Base-by-base conservation (phyloP, 2,888 invertebrate species). In the Reticulitermes lucifugus region DNA sequence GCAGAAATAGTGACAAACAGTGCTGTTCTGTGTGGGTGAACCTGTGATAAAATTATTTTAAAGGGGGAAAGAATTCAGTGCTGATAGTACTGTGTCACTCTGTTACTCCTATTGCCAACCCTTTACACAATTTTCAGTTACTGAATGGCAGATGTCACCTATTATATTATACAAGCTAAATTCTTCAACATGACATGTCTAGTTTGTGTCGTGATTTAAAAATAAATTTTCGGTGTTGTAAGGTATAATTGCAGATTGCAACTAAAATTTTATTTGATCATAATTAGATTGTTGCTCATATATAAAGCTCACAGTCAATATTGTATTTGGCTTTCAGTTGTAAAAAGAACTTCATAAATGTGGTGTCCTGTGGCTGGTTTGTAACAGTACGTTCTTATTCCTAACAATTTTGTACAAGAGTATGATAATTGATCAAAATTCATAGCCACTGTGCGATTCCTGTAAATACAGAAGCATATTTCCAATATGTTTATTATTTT, bases 301-400 rank as follows among this genome's bases (percentile, higher is more conserved):
- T 65, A 25, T 65, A 35, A 35, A 4, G 2, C 3, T 35, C 35
- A 35, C 9, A 65, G 25, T 65, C 65, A 0, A 10, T 65, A 65
- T 65, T 65, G 65, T 65, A n/a, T 65, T 65, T n/a, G 25, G 65
- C 65, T 65, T 25, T 65, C 3, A 65, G n/a, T n/a, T 65, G 4
- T 18, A n/a, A 65, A 65, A 35, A 35, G 35, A 35, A 25, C 1
- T n/a, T 65, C 18, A 6, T 73, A 73, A 41, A 41, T 73, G 73
- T 73, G 73, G 73, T 73, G 73, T 41, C 73, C 35, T 73, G 41
- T 73, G 73, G 21, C 73, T 22, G 14, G 35, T 73, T 73, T 41
- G 73, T 73, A 73, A 41, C 73, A 41, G 10, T 21, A 73, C 41
- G 35, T 65, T 65, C n/a, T 65, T 10, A 71, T 14, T 35, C 73